These are phyloP conservation scores for Arrhamphus sclerolepis DNA, from an alignment of 2,797 vertebrate genomes.

Conservation along the genomic window DNA sequence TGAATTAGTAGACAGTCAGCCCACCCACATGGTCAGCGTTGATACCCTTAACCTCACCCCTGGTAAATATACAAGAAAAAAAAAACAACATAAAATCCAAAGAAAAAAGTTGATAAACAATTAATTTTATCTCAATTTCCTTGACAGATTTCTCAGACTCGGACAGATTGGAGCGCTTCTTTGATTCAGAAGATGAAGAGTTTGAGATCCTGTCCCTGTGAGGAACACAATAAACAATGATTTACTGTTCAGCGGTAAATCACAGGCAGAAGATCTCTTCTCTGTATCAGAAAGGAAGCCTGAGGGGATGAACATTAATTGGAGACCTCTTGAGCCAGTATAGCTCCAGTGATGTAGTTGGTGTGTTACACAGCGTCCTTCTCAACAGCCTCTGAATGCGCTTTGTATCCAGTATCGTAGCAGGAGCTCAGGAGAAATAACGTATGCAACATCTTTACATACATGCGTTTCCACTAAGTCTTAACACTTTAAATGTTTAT, in stretches of 20 bases:
- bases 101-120: not conserved
- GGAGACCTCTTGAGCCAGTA: slow-evolving; percentile 62
- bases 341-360: slow-evolving; percentile 57
- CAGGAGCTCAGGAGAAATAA: slow-evolving; percentile 75
- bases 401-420: slow-evolving; percentile 62
- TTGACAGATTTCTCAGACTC: slow-evolving; percentile 92
- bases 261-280: slow-evolving; percentile 50
- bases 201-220: slow-evolving; percentile 98
- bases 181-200: slow-evolving; percentile 98
- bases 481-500: slow-evolving; percentile 81
- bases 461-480: slow-evolving; percentile 76
- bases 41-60: slow-evolving; percentile 94
- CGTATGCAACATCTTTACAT: slow-evolving; percentile 75
- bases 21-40: slow-evolving; percentile 89
- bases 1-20: slow-evolving; percentile 94
- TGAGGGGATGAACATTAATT: slow-evolving; percentile 58
- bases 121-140: not conserved
- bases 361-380: slow-evolving; percentile 63
- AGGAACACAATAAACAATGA: slow-evolving; percentile 65
- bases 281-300: slow-evolving; percentile 63
- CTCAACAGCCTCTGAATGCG: slow-evolving; percentile 66
- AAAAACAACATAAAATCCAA: not conserved
- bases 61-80: slow-evolving; percentile 75
- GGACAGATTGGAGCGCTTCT: slow-evolving; percentile 93
- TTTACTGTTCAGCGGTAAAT: slow-evolving; percentile 41